Percentiles rank a stretch among this genome's conserved stretches.
These are phyloP conservation scores for Aldrovandia affinis DNA, from an alignment of 2,797 vertebrate species.

Conservation along the genomic window DNA sequence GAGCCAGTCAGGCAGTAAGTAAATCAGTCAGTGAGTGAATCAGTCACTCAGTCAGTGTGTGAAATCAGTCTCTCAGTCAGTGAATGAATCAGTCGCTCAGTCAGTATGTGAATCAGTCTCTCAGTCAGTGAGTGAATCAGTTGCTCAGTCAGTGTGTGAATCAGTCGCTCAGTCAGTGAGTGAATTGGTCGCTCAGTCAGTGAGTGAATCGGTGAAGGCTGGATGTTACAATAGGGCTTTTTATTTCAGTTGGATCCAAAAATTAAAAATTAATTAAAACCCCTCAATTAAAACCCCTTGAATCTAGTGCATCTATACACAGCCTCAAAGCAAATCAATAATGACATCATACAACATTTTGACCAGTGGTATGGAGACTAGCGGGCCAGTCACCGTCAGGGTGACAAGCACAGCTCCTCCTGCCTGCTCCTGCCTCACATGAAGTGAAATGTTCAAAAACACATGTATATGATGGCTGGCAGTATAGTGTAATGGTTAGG, in stretches of 20 bases:
- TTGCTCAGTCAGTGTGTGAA: not conserved
- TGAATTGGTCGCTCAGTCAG: too few species aligned
- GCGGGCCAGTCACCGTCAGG: not conserved
- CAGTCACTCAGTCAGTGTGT: too few species aligned
- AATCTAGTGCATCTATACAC: not conserved
- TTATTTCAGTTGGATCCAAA: not conserved
- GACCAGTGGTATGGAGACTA: not conserved
- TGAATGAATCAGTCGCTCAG: too few species aligned
- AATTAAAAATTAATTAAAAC: not conserved
- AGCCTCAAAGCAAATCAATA: not conserved
- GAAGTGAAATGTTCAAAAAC: too few species aligned
- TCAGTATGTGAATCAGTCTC: too few species aligned
- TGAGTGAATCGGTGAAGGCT: not conserved
- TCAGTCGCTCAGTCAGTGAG: too few species aligned
- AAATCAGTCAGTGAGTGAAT: too few species aligned
- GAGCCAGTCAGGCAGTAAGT: too few species aligned
- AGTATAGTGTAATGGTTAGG: too few species aligned
- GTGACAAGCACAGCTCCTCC: too few species aligned
- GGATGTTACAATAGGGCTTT: not conserved
- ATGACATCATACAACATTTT: not conserved
- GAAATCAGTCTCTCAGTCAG: too few species aligned
- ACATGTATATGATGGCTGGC: too few species aligned
- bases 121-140: not conserved
- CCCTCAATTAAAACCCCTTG: not conserved
- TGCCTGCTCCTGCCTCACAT: not conserved